Evolutionary conservation across 2,797 vertebrate species (phyloP), one percentile per base, ranked within the genome.

Genomic region (Acanthurus leucopareius): DNA sequence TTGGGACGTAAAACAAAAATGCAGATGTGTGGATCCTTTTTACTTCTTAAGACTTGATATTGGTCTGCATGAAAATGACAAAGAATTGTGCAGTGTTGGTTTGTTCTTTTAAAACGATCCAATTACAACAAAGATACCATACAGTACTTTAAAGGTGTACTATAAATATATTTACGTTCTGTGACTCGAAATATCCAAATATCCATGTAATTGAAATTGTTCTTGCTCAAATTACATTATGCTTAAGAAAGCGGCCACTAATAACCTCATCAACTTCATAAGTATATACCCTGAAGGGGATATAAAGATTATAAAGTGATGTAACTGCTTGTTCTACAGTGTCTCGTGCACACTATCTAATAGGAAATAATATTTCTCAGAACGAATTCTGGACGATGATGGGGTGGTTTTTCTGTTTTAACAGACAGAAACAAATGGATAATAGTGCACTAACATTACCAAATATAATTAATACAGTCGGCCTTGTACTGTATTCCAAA

Each of bases 291-390:
- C 5, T 44, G 2, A 75, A 59, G 25, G 19, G 28, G 11, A 45
- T 22, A 40, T 42, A 59, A 66, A 15, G 42, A 16, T 20, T n/a
- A 67, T 52, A 73, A 67, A 64, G 40, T 53, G 40, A 40, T 45
- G 13, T 52, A 66, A 69, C n/a, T 17, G 42, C 56, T 62, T 60
- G 15, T 60, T 61, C 15, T 20, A 28, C 17, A 60, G 40, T 13
- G 45, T 48, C 32, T 40, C 14, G 59, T 69, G 68, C 19, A 61
- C 52, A n/a, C 56, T 53, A 15, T 32, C 61, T 44, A 16, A 67
- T 19, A 51, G 5, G 56, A 75, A 69, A 25, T 2, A 32, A 45
- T 3, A 10, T 2, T 1, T 47, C 28, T 63, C 1, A 1, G 10
- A 8, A 62, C 48, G 28, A 0, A 42, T 32, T 48, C 42, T 44